Evolutionary conservation across 2,888 invertebrate species (phyloP).

Genomic region (Villa cingulata): DNA sequence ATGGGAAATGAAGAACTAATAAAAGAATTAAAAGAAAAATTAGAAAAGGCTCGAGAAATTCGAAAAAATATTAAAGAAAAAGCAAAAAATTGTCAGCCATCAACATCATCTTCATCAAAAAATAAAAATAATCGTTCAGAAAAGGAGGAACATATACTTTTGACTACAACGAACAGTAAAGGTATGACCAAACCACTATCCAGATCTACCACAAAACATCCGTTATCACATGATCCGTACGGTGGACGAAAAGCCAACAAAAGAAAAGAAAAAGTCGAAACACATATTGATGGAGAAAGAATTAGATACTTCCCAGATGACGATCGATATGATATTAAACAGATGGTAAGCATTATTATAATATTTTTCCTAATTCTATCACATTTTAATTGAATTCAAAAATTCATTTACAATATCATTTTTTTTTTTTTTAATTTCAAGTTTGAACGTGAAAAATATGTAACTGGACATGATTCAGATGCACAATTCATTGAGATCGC

Average conservation of each 20-base stretch:
- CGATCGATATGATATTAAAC: conserved; percentile 69
- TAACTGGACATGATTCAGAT: conserved; percentile 66
- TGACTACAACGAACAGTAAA: conserved; percentile 51
- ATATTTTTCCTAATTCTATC: background rate
- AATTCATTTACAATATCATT: conserved; percentile 16
- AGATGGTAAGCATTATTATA: conserved; percentile 47
- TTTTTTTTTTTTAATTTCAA: conserved; percentile 21
- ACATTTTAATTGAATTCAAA: background rate
- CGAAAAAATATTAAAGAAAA: conserved; percentile 16
- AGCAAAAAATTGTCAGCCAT: conserved; percentile 6
- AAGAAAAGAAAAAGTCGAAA: conserved; percentile 46
- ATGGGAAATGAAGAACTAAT: conserved; percentile 65
- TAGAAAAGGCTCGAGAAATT: conserved; percentile 53
- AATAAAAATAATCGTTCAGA: conserved; percentile 17
- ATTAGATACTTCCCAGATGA: conserved; percentile 80
- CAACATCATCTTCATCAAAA: conserved; percentile 6
- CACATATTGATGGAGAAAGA: conserved; percentile 59
- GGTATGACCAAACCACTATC: conserved; percentile 56
- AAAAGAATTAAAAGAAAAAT: conserved; percentile 53
- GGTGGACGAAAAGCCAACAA: conserved; percentile 11
- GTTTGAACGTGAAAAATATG: conserved; percentile 71
- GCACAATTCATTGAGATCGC: conserved; percentile 63
- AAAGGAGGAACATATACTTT: conserved; percentile 44
- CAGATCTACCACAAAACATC: conserved; percentile 10
- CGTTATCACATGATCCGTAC: conserved; percentile 8